Conservation (phyloP, 1,140 invertebrate genomes). For the Eurosta solidaginis region DNA sequence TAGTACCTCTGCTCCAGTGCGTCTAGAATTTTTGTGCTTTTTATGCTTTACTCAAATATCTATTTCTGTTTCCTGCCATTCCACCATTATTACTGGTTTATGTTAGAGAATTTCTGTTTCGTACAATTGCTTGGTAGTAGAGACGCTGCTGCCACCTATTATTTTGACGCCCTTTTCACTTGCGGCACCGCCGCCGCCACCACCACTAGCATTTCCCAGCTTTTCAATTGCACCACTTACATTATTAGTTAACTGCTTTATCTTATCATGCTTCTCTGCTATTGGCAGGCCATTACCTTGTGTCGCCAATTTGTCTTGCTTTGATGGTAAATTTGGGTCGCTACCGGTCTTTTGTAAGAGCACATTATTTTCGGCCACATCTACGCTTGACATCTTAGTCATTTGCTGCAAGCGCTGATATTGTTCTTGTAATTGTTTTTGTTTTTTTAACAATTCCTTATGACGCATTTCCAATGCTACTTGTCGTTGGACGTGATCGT, state of each 20-base stretch:
- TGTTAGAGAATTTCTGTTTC: conserved; percentile 86
- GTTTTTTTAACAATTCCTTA: conserved; percentile 83
- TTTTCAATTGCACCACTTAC: neutral
- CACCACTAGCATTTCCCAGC: neutral
- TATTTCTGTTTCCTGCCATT: conserved; percentile 58
- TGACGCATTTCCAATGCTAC: conserved; percentile 81
- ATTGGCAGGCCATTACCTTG: conserved; percentile 36
- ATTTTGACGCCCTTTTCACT: conserved; percentile 37
- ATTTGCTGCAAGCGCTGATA: conserved; percentile 84
- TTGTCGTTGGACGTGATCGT: conserved; percentile 68
- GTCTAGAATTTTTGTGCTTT: neutral
- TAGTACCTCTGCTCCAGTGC: conserved; percentile 11
- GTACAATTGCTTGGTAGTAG: conserved; percentile 77
- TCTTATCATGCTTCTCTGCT: conserved; percentile 44
- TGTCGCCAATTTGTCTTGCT: conserved; percentile 37
- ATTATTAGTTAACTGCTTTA: neutral
- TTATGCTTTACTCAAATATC: conserved; percentile 45
- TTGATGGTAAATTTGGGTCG: conserved; percentile 77
- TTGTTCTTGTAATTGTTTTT: conserved; percentile 85
- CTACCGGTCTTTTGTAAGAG: conserved; percentile 86
- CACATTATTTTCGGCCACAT: conserved; percentile 66
- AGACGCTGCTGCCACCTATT: neutral
- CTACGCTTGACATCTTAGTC: conserved; percentile 72
- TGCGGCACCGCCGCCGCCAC: conserved; percentile 31
- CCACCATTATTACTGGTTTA: conserved; percentile 48